These are phyloP conservation scores for Axinella damicornis DNA, from an alignment of 37 sponge, comb jelly and placozoan species.

Conservation along the genomic window DNA sequence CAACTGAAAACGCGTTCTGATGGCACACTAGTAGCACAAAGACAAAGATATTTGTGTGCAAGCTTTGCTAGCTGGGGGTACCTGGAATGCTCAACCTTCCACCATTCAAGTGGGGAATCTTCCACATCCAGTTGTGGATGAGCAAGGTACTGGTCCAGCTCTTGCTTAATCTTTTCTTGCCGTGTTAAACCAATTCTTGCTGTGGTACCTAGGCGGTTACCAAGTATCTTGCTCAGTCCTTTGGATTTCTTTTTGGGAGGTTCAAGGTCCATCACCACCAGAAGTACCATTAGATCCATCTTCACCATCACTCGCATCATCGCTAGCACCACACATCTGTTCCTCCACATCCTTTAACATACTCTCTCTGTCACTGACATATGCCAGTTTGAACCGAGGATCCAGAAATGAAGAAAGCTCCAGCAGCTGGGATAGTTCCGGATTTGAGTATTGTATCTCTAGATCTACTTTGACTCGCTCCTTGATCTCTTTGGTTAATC, in stretches of 20 bases:
- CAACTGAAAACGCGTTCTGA: slow-evolving; percentile 54
- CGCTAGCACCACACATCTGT: background rate
- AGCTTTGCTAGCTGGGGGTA: slow-evolving; percentile 20
- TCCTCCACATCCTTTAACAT: background rate
- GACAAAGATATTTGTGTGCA: slow-evolving; percentile 35
- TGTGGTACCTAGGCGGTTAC: background rate
- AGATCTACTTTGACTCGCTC: slow-evolving; percentile 18
- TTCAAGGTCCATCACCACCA: background rate
- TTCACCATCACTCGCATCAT: background rate
- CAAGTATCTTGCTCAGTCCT: background rate
- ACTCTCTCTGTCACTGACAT: background rate
- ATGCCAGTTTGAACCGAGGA: slow-evolving; percentile 11
- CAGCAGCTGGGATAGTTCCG: slow-evolving; percentile 5
- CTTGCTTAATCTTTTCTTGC: background rate
- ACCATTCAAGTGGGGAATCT: slow-evolving; percentile 37
- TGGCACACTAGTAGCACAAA: slow-evolving; percentile 53
- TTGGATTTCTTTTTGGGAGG: background rate
- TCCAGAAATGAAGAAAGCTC: slow-evolving; percentile 32
- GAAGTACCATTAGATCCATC: background rate
- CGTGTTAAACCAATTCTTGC: background rate
- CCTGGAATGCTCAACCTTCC: slow-evolving; percentile 42
- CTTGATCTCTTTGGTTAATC: slow-evolving; percentile 36
- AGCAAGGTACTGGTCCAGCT: background rate
- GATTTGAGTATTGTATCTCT: slow-evolving; percentile 4
- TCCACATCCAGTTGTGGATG: slow-evolving; percentile 13